A percentile compares a stretch with the other conserved stretches of the same genome.
Conservation (phyloP, 2,888 invertebrate genomes). For the Harpagoxenus sublaevis region DNA sequence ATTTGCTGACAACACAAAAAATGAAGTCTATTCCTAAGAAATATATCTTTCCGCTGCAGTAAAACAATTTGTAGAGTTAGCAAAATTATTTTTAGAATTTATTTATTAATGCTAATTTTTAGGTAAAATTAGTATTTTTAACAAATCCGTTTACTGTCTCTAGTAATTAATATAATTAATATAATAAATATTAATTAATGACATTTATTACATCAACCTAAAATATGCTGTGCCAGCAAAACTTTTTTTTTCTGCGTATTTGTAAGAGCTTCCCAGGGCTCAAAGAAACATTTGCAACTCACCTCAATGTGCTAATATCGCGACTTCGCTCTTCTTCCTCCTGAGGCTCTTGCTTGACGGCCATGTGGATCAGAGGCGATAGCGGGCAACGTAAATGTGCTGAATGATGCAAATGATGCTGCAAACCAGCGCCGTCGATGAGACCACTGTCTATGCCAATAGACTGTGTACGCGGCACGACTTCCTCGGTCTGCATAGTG, state of each 20-base stretch:
- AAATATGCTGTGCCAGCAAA: background rate
- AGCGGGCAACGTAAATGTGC: conserved; percentile 79
- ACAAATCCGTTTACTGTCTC: background rate
- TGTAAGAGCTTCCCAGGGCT: background rate
- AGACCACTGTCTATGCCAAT: conserved; percentile 82
- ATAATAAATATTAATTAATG: background rate
- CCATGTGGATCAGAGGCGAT: conserved; percentile 83
- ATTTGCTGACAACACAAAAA: background rate
- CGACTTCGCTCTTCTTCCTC: conserved; percentile 83
- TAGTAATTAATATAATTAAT: background rate
- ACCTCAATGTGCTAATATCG: conserved; percentile 79
- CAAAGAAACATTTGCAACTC: conserved; percentile 52
- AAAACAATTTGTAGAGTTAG: background rate
- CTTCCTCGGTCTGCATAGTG: conserved; percentile 86
- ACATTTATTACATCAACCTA: background rate
- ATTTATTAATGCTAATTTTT: background rate
- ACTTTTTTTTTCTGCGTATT: background rate
- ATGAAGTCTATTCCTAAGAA: background rate
- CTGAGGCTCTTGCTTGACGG: conserved; percentile 85
- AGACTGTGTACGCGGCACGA: conserved; percentile 84
- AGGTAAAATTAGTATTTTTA: background rate
- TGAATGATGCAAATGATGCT: conserved; percentile 80
- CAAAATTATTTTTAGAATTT: background rate
- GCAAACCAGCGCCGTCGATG: conserved; percentile 77
- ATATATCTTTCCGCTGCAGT: background rate